These are phyloP conservation scores for Epinephelus lanceolatus DNA, from an alignment of 2,113 vertebrate species.

Conservation along the genomic window DNA sequence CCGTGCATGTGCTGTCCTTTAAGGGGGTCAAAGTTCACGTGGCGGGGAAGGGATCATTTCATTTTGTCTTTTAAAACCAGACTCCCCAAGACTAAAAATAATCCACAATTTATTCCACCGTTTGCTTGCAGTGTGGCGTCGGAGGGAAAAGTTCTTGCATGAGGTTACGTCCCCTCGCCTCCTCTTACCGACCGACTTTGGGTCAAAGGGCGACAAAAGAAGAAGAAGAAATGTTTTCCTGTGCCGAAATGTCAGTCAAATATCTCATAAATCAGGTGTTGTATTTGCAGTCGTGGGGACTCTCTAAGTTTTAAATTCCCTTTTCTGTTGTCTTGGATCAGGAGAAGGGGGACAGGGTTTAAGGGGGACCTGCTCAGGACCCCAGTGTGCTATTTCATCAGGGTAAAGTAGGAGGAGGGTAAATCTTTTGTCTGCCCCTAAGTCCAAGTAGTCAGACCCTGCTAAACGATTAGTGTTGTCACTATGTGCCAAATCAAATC, in stretches of 20 bases:
- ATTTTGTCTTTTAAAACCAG: constrained; percentile 11
- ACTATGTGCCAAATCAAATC: constrained; percentile 55
- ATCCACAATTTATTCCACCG: constrained; percentile 61
- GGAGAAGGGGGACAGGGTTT: not conserved
- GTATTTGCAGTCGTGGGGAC: constrained; percentile 43
- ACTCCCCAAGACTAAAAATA: not conserved
- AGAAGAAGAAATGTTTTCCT: constrained; percentile 24
- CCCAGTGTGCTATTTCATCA: constrained; percentile 57
- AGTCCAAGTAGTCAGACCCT: constrained; percentile 32
- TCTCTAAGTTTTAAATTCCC: constrained; percentile 31
- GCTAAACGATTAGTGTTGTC: constrained; percentile 42
- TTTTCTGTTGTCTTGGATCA: constrained; percentile 16
- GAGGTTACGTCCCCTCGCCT: not conserved
- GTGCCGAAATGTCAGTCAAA: constrained; percentile 9
- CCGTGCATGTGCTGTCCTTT: constrained; percentile 75
- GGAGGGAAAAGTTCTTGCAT: not conserved
- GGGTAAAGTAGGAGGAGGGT: not conserved
- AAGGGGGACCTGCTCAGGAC: not conserved
- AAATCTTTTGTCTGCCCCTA: not conserved
- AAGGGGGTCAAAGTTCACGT: constrained; percentile 50
- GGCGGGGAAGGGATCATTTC: not conserved
- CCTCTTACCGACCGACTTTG: not conserved
- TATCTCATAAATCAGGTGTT: not conserved
- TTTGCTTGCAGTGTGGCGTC: constrained; percentile 20
- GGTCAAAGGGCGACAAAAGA: constrained; percentile 4